Percentiles rank a stretch among this genome's conserved stretches.
These are phyloP conservation scores for Dicycla oo DNA, from an alignment of 2,888 invertebrate genomes.

Conservation along the genomic window DNA sequence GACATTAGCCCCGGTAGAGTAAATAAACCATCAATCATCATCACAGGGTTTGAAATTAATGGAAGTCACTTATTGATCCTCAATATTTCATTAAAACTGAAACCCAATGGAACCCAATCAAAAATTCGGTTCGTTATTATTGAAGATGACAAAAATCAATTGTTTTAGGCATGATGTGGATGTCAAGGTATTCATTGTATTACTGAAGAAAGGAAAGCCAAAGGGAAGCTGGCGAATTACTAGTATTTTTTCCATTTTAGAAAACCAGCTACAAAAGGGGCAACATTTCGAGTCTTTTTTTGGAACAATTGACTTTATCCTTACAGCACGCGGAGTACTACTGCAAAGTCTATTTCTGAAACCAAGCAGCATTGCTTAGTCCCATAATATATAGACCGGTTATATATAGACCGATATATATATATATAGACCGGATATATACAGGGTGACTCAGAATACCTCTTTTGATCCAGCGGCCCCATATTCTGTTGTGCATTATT, in stretches of 20 bases:
- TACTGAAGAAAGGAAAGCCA: too few species aligned
- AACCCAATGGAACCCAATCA: not conserved
- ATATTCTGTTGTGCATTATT: too few species aligned
- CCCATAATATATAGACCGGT: too few species aligned
- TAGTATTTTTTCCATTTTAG: not conserved
- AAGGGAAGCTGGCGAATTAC: not conserved
- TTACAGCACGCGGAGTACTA: too few species aligned
- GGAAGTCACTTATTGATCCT: slow-evolving; percentile 12
- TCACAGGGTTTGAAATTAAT: slow-evolving; percentile 22
- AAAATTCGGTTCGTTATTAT: not conserved
- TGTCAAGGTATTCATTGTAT: not conserved
- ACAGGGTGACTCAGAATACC: too few species aligned
- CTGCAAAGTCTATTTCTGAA: not conserved
- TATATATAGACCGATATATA: too few species aligned
- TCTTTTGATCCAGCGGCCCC: too few species aligned
- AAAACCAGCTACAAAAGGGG: too few species aligned
- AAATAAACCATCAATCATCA: slow-evolving; percentile 14
- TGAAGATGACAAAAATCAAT: not conserved
- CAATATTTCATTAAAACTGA: slow-evolving; percentile 14
- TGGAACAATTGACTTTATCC: not conserved
- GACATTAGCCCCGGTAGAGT: not conserved
- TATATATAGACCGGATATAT: too few species aligned
- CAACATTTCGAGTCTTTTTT: not conserved
- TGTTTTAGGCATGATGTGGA: too few species aligned
- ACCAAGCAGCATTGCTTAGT: not conserved